Base-by-base conservation (phyloP, 1,140 invertebrate species). In the Lasioglossum baleicum region DNA sequence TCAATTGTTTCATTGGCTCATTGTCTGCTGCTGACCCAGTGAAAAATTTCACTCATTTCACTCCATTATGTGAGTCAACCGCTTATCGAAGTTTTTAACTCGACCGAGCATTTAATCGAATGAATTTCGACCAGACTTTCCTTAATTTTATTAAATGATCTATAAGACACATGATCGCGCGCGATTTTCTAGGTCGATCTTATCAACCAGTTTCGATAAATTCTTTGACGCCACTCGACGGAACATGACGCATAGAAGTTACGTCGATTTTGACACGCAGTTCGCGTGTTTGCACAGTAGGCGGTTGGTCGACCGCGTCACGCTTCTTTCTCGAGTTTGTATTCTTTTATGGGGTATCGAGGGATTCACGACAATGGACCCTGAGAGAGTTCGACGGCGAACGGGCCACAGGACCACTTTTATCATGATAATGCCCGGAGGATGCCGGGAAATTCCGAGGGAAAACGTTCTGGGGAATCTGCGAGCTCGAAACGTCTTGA, bases 261-360 rank as follows among this genome's bases (percentile, higher is more conserved):
- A 10, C 10, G 10, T 11, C 44, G 76, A 77, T 80, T 83, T 78
- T 61, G 70, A 82, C 71, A 77, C 68, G 56, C 65, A 31, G 69
- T 87, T 79, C 53, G 31, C 53, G 53, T 88, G 81, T 88, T 87
- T 88, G 82, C 79, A 84, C 87, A 88, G 86, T 86, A 85, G 87
- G 87, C 48, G 78, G 68, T 69, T 85, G 58, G 56, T 7, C 53
- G 72, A 66, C 72, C 83, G 66, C 73, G 81, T 87, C 86, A 70
- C 74, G 79, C 78, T 67, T 69, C 83, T 81, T 82, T 82, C 75
- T 78, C 72, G 68, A 88, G 83, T 85, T 87, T 78, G 61, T 87
- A 87, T 88, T 87, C 78, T 87, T 85, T 80, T 83, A 81, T 73
- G 40, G 42, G 60, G 48, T 63, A 58, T 64, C 42, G 35, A 42